Base-by-base conservation (phyloP, 2,888 invertebrate genomes). In the Mimas tiliae region DNA sequence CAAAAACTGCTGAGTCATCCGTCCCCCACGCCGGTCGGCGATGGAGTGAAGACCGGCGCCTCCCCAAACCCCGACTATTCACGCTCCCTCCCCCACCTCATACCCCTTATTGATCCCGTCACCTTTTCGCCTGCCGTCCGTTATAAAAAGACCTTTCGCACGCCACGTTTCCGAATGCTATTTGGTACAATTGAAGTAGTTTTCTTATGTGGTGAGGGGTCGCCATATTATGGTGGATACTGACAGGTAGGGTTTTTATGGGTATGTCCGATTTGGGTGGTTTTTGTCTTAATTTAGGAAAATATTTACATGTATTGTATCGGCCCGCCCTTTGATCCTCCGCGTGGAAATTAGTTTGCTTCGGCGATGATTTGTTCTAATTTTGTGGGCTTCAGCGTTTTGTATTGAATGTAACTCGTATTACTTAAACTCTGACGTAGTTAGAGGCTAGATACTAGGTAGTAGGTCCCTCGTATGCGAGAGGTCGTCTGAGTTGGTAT, bases 81-180 rank as follows among this genome's bases (percentile, higher is more conserved):
- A 14, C 38, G 38, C 12, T 0, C 19, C 65, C 64, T 74, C 62
- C 65, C 67, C 65, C 70, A 65, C 67, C 66, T 68, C 63, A 70
- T 68, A 68, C 74, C 78, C 79, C 80, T 74, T 84, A 84, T 84
- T 77, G 84, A 85, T 85, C 77, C 80, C 78, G 79, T 72, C 72
- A 71, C 73, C 70, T 68, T 67, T 66, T 69, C 72, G 68, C 69
- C 72, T 70, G 71, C 72, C 65, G 71, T 72, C 84, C 82, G 76
- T 48, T 67, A 62, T 70, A 72, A 70, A 62, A 38, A 69, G 81
- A 77, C 66, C 81, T 74, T 68, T 70, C 70, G 65, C 73, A 62
- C 69, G 68, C 67, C 67, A 69, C 72, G 21, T 19, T 19, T 34
- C 48, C 50, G n/a, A 67, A 48, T 65, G 64, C 62, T 63, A 47